Evolutionary conservation across 2,888 invertebrate species (phyloP), one percentile per base, ranked within the genome.

Genomic region (Agonopterix heracliana): DNA sequence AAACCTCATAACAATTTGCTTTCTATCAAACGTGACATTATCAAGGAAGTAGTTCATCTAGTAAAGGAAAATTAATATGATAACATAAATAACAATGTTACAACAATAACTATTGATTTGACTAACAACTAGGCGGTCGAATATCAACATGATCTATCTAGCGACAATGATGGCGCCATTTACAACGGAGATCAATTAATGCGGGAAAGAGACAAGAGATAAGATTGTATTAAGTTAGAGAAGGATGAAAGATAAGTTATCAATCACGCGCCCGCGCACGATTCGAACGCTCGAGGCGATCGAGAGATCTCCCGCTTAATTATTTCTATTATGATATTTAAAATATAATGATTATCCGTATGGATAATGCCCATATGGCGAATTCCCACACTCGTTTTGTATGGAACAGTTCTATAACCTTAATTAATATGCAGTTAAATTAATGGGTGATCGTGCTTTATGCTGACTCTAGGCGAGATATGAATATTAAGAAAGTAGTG

Each of bases 251-350:
- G 62, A 61, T 53, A 56, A 73, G 84, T 81, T 87, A 88, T 88
- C 87, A 86, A 88, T 88, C 88, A 87, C 71, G 74, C 75, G 81
- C 78, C 79, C 70, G 82, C 81, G 78, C 84, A 79, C 78, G 79
- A 81, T 80, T 70, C 71, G 63, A 68, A 66, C 67, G 86, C 87
- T 74, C 54, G 73, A 65, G 79, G 87, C 84, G 73, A 82, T 82
- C 77, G 72, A 71, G 64, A 75, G 75, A 82, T 85, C 78, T 76
- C 73, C 62, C 59, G 74, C 77, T 81, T 87, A 84, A 87, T 88
- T 86, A 86, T 87, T 87, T 87, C 81, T 87, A 88, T 87, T 88
- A 87, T 87, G 79, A 84, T 87, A 84, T 84, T 82, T 80, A 78
- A 81, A 82, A 74, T 78, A 78, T 83, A 78, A 81, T 81, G 74